Conservation (phyloP, 1,140 invertebrate species). For the Brachionus paranguensis region DNA sequence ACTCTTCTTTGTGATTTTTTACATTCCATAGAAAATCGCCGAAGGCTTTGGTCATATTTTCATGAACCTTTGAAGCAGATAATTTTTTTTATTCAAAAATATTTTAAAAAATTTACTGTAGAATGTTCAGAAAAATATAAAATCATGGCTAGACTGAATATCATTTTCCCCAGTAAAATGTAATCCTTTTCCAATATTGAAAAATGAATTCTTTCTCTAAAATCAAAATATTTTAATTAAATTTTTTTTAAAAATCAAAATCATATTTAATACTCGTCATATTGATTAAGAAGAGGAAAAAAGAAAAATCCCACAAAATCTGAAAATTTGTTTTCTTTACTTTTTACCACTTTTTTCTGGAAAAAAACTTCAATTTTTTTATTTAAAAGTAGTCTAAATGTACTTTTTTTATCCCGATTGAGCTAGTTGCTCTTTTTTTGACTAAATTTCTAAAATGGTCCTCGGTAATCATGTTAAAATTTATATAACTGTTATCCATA, state of each 20-base stretch:
- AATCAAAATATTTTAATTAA: not conserved
- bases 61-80: not conserved
- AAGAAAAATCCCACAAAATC: not conserved
- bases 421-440: not conserved
- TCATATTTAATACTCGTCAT: not conserved
- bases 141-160: not conserved
- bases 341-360: not conserved
- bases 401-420: not conserved
- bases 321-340: slow-evolving; percentile 6
- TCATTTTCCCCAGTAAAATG: not conserved
- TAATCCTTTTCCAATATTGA: not conserved
- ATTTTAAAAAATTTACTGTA: not conserved
- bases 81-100: not conserved
- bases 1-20: not conserved
- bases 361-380: not conserved
- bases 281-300: slow-evolving; percentile 12
- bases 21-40: not conserved
- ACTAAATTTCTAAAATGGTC: not conserved
- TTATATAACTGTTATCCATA: not conserved
- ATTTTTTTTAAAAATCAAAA: not conserved
- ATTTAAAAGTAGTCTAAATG: too few relatives aligned
- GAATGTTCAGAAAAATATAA: slow-evolving; percentile 1
- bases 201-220: not conserved
- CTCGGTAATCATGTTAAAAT: not conserved
- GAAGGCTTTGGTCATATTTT: slow-evolving; percentile 17